Evolutionary conservation across 2,113 vertebrate species (phyloP).

Genomic region (Semnornis frantzii): DNA sequence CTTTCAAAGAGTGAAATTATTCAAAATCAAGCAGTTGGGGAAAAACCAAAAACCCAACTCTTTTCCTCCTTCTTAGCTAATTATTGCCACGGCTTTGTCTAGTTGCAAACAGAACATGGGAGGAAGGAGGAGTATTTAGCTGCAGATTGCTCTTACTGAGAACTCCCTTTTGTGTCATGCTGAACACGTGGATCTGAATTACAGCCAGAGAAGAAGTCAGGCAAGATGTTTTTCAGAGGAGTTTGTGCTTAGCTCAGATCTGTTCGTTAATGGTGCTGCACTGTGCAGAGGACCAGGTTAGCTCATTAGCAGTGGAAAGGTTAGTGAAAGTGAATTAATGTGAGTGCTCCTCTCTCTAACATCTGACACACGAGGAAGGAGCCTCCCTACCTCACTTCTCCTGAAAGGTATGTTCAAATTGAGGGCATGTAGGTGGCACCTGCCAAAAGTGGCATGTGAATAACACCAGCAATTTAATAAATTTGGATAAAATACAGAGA

Average conservation of each 20-base stretch:
- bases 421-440: conserved; percentile 59
- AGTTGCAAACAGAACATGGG: not conserved
- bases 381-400: conserved; percentile 37
- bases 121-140: not conserved
- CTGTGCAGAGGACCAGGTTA: not conserved
- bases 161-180: not conserved
- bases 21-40: not conserved
- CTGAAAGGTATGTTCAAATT: conserved; percentile 1
- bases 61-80: not conserved
- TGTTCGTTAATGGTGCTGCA: not conserved
- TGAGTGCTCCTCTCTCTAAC: not conserved
- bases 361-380: not conserved
- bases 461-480: conserved; percentile 20
- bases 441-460: conserved; percentile 48
- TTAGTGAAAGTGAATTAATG: conserved; percentile 3
- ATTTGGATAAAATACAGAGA: conserved; percentile 11
- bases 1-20: not conserved
- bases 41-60: not conserved
- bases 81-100: not conserved
- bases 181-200: not conserved
- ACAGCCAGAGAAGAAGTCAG: not conserved
- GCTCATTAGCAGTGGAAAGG: conserved; percentile 6
- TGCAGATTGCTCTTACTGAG: not conserved
- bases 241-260: not conserved
- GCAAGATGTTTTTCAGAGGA: not conserved